These are phyloP conservation scores for Meloidogyne chitwoodi DNA, from an alignment of 1,140 invertebrate genomes.

Conservation along the genomic window DNA sequence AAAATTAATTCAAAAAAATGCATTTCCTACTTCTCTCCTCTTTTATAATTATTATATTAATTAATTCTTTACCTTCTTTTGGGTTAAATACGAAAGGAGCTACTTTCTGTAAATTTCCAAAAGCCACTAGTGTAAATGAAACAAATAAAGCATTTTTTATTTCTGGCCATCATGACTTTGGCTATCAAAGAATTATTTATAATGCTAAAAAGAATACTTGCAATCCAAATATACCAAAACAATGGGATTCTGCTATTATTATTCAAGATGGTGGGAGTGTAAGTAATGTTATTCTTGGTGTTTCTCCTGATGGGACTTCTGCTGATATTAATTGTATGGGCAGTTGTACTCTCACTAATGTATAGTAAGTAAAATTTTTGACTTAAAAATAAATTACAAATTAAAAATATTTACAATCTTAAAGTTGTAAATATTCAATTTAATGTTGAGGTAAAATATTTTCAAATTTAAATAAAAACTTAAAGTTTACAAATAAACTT, in stretches of 20 bases:
- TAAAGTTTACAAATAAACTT: too few species aligned
- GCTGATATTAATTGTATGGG: neutral
- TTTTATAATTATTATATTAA: neutral
- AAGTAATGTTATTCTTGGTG: neutral
- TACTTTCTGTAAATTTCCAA: neutral
- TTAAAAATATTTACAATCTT: too few species aligned
- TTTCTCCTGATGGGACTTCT: neutral
- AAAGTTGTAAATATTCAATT: too few species aligned
- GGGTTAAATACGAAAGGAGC: neutral
- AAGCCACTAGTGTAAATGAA: neutral
- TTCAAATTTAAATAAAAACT: too few species aligned
- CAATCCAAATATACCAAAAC: neutral
- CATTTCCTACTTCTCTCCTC: too few species aligned
- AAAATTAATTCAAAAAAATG: too few species aligned
- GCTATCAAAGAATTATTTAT: neutral
- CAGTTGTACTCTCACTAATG: neutral
- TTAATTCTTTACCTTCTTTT: neutral
- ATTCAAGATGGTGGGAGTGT: neutral
- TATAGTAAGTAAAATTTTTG: neutral
- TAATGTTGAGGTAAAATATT: too few species aligned
- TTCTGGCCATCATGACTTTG: neutral
- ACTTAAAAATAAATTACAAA: too few species aligned
- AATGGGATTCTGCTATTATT: neutral
- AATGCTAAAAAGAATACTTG: neutral
- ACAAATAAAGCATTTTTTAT: neutral